Percentiles rank a stretch among this genome's conserved stretches.
phyloP scores from a whole-genome alignment of 2,888 invertebrate species.

The Lasioglossum zephyrum region DNA sequence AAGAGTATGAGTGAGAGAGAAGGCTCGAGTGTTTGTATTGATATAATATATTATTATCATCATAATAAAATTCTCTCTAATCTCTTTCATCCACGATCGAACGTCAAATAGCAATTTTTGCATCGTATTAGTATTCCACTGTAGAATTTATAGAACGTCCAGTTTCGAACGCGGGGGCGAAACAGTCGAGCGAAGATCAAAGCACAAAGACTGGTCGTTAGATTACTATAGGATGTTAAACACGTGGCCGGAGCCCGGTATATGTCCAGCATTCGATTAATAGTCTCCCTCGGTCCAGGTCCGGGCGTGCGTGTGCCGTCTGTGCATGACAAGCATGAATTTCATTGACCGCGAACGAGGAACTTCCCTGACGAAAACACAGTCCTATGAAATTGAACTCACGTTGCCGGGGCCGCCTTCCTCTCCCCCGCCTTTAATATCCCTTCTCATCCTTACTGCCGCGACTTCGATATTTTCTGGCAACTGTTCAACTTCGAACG shows the following conservation, averaged over 20 bases:
- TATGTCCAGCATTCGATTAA: neutral
- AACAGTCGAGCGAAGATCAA: neutral
- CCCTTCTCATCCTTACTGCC: neutral
- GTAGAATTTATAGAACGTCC: neutral
- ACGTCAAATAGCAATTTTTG: too few species aligned
- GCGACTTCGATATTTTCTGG: conserved; percentile 29
- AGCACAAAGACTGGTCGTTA: neutral
- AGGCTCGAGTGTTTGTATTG: too few species aligned
- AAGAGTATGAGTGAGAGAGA: too few species aligned
- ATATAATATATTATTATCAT: too few species aligned
- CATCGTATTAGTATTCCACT: too few species aligned
- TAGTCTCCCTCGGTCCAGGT: neutral
- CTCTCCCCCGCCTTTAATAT: conserved; percentile 17
- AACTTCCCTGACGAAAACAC: neutral
- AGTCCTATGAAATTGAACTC: conserved; percentile 16
- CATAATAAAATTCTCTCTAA: too few species aligned
- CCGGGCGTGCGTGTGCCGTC: neutral
- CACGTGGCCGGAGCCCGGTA: neutral
- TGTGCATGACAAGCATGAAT: neutral
- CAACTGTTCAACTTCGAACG: conserved; percentile 12
- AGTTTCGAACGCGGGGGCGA: neutral
- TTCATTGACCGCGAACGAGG: neutral
- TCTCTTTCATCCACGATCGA: too few species aligned
- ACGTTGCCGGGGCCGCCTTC: neutral
- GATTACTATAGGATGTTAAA: neutral